phyloP scores from a whole-genome alignment of 2,797 vertebrate genomes.

The Macroramphosus scolopax region DNA sequence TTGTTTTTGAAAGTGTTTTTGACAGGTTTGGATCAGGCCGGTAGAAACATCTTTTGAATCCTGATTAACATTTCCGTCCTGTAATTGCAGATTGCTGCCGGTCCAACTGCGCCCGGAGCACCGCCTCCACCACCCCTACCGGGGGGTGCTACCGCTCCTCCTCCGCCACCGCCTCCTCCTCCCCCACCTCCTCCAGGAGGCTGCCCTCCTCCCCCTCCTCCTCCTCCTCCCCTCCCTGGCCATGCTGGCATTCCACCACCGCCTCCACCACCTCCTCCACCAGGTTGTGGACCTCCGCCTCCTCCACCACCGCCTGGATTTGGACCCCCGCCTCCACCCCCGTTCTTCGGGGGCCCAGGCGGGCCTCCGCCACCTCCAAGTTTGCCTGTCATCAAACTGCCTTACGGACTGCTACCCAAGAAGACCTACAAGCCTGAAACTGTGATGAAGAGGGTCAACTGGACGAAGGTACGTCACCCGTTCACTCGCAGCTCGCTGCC shows the following conservation, averaged over 20 bases:
- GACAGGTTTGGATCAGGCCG: no score
- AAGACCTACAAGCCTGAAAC: slow-evolving; percentile 88
- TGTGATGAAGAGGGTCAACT: slow-evolving; percentile 95
- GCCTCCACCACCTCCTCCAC: slow-evolving; percentile 76
- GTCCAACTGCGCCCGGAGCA: slow-evolving; percentile 43
- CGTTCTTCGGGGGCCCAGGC: slow-evolving; percentile 63
- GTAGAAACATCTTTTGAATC: no score
- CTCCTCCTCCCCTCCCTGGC: slow-evolving; percentile 65
- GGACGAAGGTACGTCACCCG: slow-evolving; percentile 87
- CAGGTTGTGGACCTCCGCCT: slow-evolving; percentile 74
- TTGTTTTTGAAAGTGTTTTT: no score
- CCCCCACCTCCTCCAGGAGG: slow-evolving; percentile 73
- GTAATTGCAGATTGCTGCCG: slow-evolving; percentile 65
- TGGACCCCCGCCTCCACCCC: slow-evolving; percentile 76
- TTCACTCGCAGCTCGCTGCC: no score
- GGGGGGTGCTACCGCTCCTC: slow-evolving; percentile 55
- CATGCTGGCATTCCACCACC: slow-evolving; percentile 60
- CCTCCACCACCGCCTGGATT: slow-evolving; percentile 80
- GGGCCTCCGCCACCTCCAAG: slow-evolving; percentile 66
- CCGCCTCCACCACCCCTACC: slow-evolving; percentile 59
- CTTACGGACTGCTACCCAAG: slow-evolving; percentile 91
- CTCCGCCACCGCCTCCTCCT: slow-evolving; percentile 75
- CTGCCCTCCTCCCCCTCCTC: slow-evolving; percentile 66
- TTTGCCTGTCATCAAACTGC: slow-evolving; percentile 76
- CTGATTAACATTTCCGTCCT: slow-evolving; percentile 20